These are phyloP conservation scores for Tenrec ecaudatus DNA, from an alignment of 2,113 vertebrate genomes.

Conservation along the genomic window DNA sequence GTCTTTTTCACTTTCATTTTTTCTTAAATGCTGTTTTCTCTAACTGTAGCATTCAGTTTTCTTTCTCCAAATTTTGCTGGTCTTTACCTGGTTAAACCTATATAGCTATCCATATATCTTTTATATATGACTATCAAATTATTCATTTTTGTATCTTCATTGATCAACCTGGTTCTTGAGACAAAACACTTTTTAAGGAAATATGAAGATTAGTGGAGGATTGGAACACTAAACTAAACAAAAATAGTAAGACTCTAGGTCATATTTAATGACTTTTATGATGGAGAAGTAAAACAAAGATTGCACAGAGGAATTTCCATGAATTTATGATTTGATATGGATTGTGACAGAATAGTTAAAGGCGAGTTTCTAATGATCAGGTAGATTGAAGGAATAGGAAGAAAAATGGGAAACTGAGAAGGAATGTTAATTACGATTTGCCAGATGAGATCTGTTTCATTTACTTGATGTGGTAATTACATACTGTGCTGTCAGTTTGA, in stretches of 20 bases:
- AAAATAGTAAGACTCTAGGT: background rate
- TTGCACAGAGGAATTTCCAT: background rate
- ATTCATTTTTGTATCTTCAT: background rate
- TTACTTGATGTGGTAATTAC: background rate
- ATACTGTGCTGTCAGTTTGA: too few species aligned
- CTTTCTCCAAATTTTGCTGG: background rate
- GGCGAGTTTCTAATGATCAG: slow-evolving; percentile 1
- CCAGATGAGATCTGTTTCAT: background rate
- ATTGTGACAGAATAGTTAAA: slow-evolving; percentile 6
- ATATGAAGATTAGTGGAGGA: background rate
- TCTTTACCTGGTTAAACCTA: background rate
- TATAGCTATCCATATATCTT: background rate
- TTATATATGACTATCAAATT: background rate
- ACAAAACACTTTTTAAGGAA: background rate
- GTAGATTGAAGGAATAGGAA: background rate
- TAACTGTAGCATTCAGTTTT: background rate
- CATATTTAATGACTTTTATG: background rate
- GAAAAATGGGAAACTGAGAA: background rate
- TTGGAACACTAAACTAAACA: slow-evolving; percentile 20
- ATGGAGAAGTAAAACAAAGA: background rate
- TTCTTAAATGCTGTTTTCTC: background rate
- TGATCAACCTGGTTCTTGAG: background rate
- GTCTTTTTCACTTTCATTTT: background rate
- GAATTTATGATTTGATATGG: background rate
- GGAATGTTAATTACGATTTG: background rate